phyloP scores from a whole-genome alignment of 2,888 invertebrate genomes.

The Tetragnatha montana region DNA sequence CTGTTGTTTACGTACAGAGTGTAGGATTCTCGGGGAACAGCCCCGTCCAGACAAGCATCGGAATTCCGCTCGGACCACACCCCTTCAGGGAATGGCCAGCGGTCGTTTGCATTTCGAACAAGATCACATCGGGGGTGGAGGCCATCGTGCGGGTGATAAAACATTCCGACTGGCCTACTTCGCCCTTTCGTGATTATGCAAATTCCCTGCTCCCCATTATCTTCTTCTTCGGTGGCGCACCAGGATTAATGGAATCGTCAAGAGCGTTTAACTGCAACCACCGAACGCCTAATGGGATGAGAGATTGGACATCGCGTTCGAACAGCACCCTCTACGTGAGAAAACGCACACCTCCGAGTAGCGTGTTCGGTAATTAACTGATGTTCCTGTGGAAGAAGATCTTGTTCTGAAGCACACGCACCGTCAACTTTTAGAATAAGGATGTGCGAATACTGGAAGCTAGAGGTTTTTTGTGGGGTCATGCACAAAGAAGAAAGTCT shows the following conservation, averaged over 20 bases:
- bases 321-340: not conserved
- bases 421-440: too few species aligned
- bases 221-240: not conserved
- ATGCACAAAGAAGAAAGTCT: too few species aligned
- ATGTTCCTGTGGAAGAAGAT: not conserved
- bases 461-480: too few species aligned
- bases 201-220: not conserved
- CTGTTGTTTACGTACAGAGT: too few species aligned
- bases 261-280: not conserved
- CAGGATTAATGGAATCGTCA: not conserved
- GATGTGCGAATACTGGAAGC: too few species aligned
- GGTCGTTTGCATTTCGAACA: not conserved
- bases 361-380: not conserved
- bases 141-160: not conserved
- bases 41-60: not conserved
- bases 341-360: not conserved
- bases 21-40: too few species aligned
- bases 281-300: not conserved
- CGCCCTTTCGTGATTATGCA: constrained; percentile 1
- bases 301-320: not conserved
- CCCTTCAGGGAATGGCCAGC: not conserved
- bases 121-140: not conserved
- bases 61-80: not conserved
- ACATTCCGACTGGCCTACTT: not conserved
- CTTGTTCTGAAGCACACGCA: too few species aligned